phyloP scores from a whole-genome alignment of 1,140 invertebrate species.

The Eurosta solidaginis region DNA sequence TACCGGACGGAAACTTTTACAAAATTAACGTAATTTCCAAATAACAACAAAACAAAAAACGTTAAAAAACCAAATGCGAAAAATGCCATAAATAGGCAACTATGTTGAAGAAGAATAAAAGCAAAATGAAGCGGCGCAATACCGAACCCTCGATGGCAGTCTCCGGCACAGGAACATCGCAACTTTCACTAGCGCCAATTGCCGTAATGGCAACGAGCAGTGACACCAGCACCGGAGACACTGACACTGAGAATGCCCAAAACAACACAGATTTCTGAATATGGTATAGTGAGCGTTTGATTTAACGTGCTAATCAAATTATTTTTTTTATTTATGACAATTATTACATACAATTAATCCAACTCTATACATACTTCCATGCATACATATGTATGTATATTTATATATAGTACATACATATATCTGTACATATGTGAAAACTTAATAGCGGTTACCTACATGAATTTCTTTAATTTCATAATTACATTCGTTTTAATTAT shows the following conservation, averaged over 20 bases:
- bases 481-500: neutral
- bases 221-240: conserved; percentile 56
- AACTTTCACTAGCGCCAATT: conserved; percentile 63
- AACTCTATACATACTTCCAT: too few relatives aligned
- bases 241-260: conserved; percentile 57
- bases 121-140: conserved; percentile 92
- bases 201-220: conserved; percentile 42
- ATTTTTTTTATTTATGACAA: neutral
- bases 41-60: neutral
- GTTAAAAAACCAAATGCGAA: neutral
- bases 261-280: conserved; percentile 65
- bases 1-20: neutral
- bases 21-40: neutral
- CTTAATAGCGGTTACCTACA: too few relatives aligned
- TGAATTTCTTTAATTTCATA: too few relatives aligned
- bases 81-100: conserved; percentile 77
- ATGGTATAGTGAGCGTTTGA: conserved; percentile 70
- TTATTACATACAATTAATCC: neutral
- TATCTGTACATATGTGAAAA: too few relatives aligned
- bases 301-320: conserved; percentile 61
- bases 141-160: conserved; percentile 88
- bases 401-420: too few relatives aligned
- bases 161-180: conserved; percentile 64
- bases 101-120: conserved; percentile 89
- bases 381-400: too few relatives aligned